A percentile compares a stretch with the other conserved stretches of the same genome.
Evolutionary conservation across 2,113 vertebrate species (phyloP).

Genomic region (Ia io): DNA sequence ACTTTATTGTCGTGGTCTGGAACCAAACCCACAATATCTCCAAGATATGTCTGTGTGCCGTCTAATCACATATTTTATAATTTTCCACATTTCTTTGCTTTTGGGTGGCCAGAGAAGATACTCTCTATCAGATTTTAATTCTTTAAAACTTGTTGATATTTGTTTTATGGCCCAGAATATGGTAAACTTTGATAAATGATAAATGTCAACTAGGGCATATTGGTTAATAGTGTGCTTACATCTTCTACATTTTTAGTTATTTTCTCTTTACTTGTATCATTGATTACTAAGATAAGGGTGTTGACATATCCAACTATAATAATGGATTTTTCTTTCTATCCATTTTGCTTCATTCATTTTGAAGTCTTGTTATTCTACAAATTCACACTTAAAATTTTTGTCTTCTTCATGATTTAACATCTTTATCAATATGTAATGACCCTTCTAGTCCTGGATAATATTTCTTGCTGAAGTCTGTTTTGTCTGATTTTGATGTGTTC

Average conservation of each 20-base stretch:
- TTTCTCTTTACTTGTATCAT: not conserved
- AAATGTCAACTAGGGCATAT: not conserved
- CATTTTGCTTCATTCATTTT: not conserved
- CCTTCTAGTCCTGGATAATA: not conserved
- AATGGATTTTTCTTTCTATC: not conserved
- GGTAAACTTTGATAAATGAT: not conserved
- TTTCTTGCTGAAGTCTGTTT: not conserved
- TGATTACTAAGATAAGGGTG: not conserved
- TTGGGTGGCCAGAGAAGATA: not conserved
- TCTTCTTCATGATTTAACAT: not conserved
- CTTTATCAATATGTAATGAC: not conserved
- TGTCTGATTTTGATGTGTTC: not conserved
- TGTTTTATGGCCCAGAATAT: not conserved
- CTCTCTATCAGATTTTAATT: not conserved
- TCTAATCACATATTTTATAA: not conserved
- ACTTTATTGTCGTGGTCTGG: not conserved
- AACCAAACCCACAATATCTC: not conserved
- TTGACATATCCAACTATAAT: not conserved
- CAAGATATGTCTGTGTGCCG: not conserved
- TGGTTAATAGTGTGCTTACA: not conserved
- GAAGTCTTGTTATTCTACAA: not conserved
- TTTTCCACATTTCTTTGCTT: not conserved
- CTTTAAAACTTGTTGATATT: not conserved
- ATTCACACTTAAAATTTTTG: not conserved
- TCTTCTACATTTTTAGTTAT: not conserved